Evolutionary conservation across 1,140 invertebrate species (phyloP).

Genomic region (Sinonovacula constricta): DNA sequence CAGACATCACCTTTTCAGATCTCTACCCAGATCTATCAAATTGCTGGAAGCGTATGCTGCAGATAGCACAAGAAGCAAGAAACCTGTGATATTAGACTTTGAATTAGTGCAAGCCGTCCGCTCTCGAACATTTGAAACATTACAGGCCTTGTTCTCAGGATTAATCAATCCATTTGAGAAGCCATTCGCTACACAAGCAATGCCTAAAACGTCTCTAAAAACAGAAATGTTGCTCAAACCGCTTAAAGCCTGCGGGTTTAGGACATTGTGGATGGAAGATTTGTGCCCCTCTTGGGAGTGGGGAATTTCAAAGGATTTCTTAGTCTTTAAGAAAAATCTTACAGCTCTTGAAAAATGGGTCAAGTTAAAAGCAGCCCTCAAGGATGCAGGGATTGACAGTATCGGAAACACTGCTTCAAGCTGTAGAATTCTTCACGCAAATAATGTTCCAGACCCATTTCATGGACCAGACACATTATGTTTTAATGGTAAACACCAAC

Average conservation of each 20-base stretch:
- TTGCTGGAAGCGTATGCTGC: constrained; percentile 52
- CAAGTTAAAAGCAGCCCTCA: constrained; percentile 51
- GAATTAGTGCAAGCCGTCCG: constrained; percentile 72
- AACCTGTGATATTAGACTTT: constrained; percentile 68
- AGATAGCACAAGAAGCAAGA: background rate
- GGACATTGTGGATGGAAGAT: constrained; percentile 75
- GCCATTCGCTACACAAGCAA: constrained; percentile 69
- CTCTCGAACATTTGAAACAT: constrained; percentile 73
- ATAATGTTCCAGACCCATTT: constrained; percentile 72
- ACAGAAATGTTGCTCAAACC: constrained; percentile 59
- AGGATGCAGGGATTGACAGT: constrained; percentile 57
- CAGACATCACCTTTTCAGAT: constrained; percentile 73
- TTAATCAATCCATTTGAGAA: constrained; percentile 62
- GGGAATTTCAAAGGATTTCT: constrained; percentile 74
- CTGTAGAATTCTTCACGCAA: constrained; percentile 68
- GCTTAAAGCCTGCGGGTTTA: constrained; percentile 65
- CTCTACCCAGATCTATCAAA: constrained; percentile 67
- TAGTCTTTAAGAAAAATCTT: constrained; percentile 63
- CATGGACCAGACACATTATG: constrained; percentile 72
- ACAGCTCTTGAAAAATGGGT: constrained; percentile 54
- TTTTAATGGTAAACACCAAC: constrained; percentile 72
- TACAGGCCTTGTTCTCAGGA: constrained; percentile 65
- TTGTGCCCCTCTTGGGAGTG: constrained; percentile 76
- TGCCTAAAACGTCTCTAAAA: constrained; percentile 64
- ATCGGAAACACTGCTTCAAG: constrained; percentile 68